These are phyloP conservation scores for Myzus persicae DNA, from an alignment of 1,140 invertebrate genomes.

Conservation along the genomic window DNA sequence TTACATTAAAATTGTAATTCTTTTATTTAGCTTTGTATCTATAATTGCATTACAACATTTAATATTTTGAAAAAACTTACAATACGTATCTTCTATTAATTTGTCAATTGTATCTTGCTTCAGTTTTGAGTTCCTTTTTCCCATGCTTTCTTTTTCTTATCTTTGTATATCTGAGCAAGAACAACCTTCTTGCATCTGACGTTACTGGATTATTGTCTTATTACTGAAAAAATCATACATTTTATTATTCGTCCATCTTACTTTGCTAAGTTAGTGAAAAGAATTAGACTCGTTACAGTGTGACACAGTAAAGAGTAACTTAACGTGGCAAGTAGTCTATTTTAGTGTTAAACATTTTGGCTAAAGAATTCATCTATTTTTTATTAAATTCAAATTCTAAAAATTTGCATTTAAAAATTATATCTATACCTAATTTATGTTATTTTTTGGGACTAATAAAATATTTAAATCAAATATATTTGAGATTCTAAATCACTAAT, in stretches of 20 bases:
- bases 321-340: not conserved
- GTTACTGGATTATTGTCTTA: not conserved
- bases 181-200: conserved; percentile 16
- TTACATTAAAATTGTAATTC: too few relatives aligned
- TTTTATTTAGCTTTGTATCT: not conserved
- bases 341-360: not conserved
- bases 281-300: not conserved
- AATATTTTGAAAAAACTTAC: conserved; percentile 71
- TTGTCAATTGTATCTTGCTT: conserved; percentile 91
- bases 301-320: not conserved
- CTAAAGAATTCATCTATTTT: not conserved
- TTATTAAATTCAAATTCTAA: not conserved
- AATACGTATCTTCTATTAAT: conserved; percentile 87
- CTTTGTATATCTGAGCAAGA: not conserved
- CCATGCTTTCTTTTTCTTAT: conserved; percentile 68
- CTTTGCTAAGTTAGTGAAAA: not conserved
- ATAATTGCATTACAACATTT: not conserved
- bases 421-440: too few relatives aligned
- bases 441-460: not conserved
- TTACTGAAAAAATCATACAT: not conserved
- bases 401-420: too few relatives aligned
- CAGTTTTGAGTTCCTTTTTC: conserved; percentile 91
- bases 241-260: not conserved
- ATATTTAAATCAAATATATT: not conserved
- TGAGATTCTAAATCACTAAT: not conserved